phyloP scores from a whole-genome alignment of 2,888 invertebrate species.

The Thumatha senex region DNA sequence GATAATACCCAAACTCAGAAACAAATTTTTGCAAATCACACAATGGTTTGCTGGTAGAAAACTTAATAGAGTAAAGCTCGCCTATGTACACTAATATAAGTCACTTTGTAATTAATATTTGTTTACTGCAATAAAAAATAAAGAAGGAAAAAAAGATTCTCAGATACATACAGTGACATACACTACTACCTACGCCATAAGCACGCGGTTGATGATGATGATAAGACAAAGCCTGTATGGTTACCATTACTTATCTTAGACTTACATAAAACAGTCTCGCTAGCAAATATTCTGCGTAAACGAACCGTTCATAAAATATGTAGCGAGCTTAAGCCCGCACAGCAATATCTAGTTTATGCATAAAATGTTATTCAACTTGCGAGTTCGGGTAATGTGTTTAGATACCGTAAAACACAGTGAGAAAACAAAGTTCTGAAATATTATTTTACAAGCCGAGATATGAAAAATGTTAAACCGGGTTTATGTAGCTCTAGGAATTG shows the following conservation, averaged over 20 bases:
- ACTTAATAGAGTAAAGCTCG: too few species aligned
- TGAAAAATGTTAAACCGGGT: conserved; percentile 1
- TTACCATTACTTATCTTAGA: conserved; percentile 31
- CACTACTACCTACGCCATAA: too few species aligned
- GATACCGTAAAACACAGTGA: conserved; percentile 26
- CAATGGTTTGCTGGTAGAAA: too few species aligned
- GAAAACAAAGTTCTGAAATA: conserved; percentile 16
- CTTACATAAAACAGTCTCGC: conserved; percentile 47
- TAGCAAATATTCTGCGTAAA: conserved; percentile 68
- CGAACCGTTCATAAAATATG: conserved; percentile 65
- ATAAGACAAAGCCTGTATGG: conserved; percentile 24
- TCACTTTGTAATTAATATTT: too few species aligned
- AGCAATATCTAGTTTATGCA: conserved; percentile 39
- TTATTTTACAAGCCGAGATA: conserved; percentile 11
- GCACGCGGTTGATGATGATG: neutral
- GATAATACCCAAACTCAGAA: too few species aligned
- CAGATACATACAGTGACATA: too few species aligned
- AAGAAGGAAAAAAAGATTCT: too few species aligned
- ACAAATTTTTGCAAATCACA: too few species aligned
- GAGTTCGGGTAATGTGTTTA: conserved; percentile 33
- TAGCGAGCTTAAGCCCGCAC: conserved; percentile 30
- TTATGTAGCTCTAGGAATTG: neutral
- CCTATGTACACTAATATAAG: too few species aligned
- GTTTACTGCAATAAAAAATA: too few species aligned
- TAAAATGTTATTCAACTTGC: conserved; percentile 38